These are phyloP conservation scores for Rhabditoides inermis DNA, from an alignment of 2,888 invertebrate species.

Conservation along the genomic window DNA sequence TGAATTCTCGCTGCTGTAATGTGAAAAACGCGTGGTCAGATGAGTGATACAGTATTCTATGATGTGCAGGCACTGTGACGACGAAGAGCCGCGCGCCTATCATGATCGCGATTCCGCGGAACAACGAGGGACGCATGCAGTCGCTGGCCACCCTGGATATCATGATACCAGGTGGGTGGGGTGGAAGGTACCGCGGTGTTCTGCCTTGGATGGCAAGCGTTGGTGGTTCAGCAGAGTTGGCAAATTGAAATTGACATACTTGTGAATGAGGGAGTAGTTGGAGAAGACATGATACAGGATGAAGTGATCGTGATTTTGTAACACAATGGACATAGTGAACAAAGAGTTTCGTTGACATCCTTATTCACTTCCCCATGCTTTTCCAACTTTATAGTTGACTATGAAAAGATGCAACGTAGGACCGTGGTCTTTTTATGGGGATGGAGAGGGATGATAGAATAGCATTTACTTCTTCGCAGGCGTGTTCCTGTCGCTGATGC, in stretches of 20 bases:
- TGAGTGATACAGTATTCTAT: no score
- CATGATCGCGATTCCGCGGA: conserved; percentile 26
- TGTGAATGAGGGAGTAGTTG: no score
- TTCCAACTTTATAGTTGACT: no score
- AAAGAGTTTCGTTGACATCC: no score
- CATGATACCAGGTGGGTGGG: conserved; percentile 27
- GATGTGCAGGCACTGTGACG: conserved; percentile 20
- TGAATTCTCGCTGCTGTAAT: no score
- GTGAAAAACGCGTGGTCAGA: no score
- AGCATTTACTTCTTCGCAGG: conserved; percentile 9
- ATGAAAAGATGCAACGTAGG: no score
- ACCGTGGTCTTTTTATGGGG: not conserved
- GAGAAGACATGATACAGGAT: no score
- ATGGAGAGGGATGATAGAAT: not conserved
- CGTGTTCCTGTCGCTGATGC: conserved; percentile 26
- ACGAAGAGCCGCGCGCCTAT: conserved; percentile 24
- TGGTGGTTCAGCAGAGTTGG: not conserved
- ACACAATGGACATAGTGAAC: no score
- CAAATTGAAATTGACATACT: not conserved
- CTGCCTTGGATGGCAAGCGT: not conserved
- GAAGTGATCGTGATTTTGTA: no score
- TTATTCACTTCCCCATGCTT: no score
- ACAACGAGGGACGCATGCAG: conserved; percentile 27
- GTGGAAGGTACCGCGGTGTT: not conserved
- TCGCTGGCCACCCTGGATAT: conserved; percentile 27